Evolutionary conservation across 1,140 invertebrate genomes (phyloP), one percentile per base, ranked within the genome.

Genomic region (Plodia interpunctella): DNA sequence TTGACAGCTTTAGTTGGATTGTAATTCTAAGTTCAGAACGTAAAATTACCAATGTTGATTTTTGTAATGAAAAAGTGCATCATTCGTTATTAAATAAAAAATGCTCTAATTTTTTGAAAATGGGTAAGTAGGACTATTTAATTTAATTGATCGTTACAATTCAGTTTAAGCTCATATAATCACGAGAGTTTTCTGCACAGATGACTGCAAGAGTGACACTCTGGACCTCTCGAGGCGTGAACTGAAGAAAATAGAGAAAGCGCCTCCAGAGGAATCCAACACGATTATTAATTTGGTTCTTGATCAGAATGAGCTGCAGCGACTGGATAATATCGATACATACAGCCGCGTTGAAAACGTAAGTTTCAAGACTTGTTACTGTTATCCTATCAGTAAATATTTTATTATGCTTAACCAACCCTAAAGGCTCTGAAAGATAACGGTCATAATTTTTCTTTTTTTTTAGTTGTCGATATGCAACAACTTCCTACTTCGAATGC

Each of bases 401-500:
- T 28, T 9, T 9, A n/a, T n/a, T n/a, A n/a, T n/a, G n/a, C n/a
- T n/a, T n/a, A n/a, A n/a, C n/a, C n/a, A n/a, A n/a, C n/a, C n/a
- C n/a, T n/a, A n/a, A n/a, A n/a, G n/a, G n/a, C n/a, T n/a, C n/a
- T n/a, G n/a, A 44, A 15, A 44, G 4, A 15, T 44, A 44, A 25
- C 21, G 21, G 21, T 44, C 13, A 15, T 44, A 44, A 44, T 66
- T 38, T 58, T 74, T 60, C 64, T 10, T 49, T 67, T 35, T 83
- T n/a, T 92, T 56, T 74, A 97, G 96, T 87, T 97, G 49, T 97
- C 96, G 53, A 92, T 96, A 76, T 94, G 93, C 72, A 93, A 94
- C 72, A 98, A 98, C 88, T 94, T 96, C 76, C 80, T 98, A 50
- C 86, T 97, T 17, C 92, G 96, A 32, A 97, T 98, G 96, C 95